Percentiles rank a stretch among this genome's conserved stretches.
phyloP scores from a whole-genome alignment of 2,797 vertebrate species.

The Sciurus vulgaris region DNA sequence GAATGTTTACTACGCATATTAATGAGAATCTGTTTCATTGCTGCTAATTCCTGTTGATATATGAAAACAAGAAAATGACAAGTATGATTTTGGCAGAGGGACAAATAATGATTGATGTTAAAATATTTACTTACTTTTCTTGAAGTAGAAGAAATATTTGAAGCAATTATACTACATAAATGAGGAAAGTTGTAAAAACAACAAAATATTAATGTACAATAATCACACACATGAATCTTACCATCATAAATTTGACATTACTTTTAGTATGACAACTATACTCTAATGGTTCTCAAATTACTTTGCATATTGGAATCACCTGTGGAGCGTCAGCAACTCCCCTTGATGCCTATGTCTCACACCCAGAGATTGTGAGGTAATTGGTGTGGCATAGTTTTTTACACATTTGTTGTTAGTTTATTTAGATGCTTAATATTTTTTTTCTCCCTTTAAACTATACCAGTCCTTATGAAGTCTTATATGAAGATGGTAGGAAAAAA shows the following conservation, averaged over 20 bases:
- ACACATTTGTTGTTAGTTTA: not conserved
- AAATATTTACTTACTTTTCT: constrained; percentile 58
- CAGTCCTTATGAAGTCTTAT: constrained; percentile 16
- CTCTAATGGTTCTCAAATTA: not conserved
- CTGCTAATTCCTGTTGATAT: constrained; percentile 93
- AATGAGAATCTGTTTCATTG: constrained; percentile 96
- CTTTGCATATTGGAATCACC: not conserved
- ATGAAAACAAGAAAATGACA: constrained; percentile 69
- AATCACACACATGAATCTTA: not conserved
- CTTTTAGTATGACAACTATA: not conserved
- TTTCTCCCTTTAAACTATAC: not conserved
- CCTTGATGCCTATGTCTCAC: not conserved
- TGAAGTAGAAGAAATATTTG: constrained; percentile 47
- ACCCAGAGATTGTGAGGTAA: not conserved
- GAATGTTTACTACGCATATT: constrained; percentile 89
- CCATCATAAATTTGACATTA: not conserved
- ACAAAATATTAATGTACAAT: constrained; percentile 3
- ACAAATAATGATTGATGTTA: constrained; percentile 66
- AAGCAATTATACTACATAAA: constrained; percentile 51
- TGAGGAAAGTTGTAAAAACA: constrained; percentile 23
- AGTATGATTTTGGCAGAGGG: constrained; percentile 66
- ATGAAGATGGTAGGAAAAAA: not conserved
- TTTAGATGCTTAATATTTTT: constrained; percentile 11
- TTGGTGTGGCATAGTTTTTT: not conserved
- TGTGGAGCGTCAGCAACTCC: not conserved